phyloP scores from a whole-genome alignment of 1,140 invertebrate species.

The Bombus affinis region DNA sequence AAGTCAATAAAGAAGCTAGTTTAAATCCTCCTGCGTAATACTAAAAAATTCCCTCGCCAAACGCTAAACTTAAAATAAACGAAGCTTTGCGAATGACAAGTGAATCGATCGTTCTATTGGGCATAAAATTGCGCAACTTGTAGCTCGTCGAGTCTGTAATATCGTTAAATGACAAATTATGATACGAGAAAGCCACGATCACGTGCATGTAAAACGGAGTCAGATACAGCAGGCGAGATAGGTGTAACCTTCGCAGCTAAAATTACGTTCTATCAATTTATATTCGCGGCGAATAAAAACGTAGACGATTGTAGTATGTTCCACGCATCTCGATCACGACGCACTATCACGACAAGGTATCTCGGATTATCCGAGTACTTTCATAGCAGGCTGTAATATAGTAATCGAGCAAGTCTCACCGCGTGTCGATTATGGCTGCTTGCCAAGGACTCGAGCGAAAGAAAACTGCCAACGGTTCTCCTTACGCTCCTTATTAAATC shows the following conservation, averaged over 20 bases:
- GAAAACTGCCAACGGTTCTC: neutral
- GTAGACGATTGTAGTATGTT: neutral
- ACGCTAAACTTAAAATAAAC: no score
- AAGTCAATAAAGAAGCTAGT: no score
- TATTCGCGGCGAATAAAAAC: neutral
- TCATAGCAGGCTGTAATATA: neutral
- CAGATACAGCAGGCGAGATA: neutral
- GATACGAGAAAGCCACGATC: neutral
- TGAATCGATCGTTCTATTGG: no score
- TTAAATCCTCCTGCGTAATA: fast-evolving
- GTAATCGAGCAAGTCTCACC: neutral
- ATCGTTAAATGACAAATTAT: neutral
- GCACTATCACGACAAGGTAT: neutral
- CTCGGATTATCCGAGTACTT: neutral
- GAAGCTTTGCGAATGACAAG: no score
- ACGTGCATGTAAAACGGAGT: neutral
- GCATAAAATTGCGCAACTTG: no score
- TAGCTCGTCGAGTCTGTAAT: neutral
- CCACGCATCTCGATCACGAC: neutral
- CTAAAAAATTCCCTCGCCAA: no score
- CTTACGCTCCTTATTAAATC: slow-evolving; percentile 29
- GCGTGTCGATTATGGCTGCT: neutral
- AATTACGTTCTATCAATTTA: neutral
- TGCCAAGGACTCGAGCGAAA: neutral
- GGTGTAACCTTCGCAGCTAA: neutral